phyloP scores from a whole-genome alignment of 2,113 vertebrate genomes.

The Sceloporus undulatus region DNA sequence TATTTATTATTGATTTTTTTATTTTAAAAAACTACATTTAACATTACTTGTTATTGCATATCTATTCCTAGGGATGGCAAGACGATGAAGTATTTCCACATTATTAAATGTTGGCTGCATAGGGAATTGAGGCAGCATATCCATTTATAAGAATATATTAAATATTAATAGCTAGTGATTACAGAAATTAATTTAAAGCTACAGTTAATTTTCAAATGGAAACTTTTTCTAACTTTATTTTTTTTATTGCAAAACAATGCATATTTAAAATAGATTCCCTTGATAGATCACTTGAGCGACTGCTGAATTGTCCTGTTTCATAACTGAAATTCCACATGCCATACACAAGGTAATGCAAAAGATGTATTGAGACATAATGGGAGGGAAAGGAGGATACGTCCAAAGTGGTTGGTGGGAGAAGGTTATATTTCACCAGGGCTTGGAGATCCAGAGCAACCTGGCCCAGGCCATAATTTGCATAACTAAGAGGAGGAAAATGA shows the following conservation, averaged over 20 bases:
- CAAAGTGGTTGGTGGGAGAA: not conserved
- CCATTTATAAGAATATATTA: slow-evolving; percentile 80
- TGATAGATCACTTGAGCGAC: slow-evolving; percentile 49
- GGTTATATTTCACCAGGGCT: too few relatives aligned
- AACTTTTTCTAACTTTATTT: slow-evolving; percentile 62
- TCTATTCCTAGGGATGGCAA: slow-evolving; percentile 80
- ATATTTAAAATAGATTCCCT: slow-evolving; percentile 65
- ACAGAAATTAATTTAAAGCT: slow-evolving; percentile 80
- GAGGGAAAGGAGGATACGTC: not conserved
- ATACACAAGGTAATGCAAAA: slow-evolving; percentile 10
- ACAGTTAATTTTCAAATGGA: slow-evolving; percentile 76
- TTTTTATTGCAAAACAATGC: slow-evolving; percentile 57
- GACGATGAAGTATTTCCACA: slow-evolving; percentile 74
- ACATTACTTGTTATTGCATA: slow-evolving; percentile 90
- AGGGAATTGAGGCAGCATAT: slow-evolving; percentile 75
- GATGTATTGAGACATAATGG: slow-evolving; percentile 8
- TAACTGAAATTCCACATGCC: not conserved
- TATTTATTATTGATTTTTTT: slow-evolving; percentile 95
- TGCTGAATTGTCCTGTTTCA: slow-evolving; percentile 44
- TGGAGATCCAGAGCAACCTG: too few relatives aligned
- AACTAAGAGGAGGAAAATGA: too few relatives aligned
- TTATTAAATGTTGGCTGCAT: slow-evolving; percentile 79
- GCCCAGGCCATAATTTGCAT: too few relatives aligned
- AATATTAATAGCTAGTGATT: slow-evolving; percentile 81
- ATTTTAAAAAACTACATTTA: slow-evolving; percentile 81